phyloP scores from a whole-genome alignment of 2,797 vertebrate genomes.

The Bovichtus diacanthus region DNA sequence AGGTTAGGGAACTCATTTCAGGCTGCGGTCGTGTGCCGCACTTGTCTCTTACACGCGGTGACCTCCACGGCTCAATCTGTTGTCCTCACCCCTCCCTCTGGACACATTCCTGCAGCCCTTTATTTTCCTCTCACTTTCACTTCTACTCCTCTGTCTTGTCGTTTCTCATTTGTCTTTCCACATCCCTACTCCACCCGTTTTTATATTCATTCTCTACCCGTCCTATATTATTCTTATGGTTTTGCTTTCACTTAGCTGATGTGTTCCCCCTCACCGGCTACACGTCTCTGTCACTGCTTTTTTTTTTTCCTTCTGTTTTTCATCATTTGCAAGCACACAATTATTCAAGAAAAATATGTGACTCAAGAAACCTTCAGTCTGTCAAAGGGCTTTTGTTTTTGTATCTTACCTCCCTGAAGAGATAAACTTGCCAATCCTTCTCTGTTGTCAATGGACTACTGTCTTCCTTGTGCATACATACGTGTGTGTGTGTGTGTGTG shows the following conservation, averaged over 20 bases:
- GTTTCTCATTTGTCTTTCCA: slow-evolving; percentile 5
- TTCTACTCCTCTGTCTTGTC: no score
- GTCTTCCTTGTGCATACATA: neutral
- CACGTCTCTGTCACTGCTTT: neutral
- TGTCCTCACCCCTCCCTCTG: slow-evolving; percentile 8
- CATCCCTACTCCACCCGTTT: neutral
- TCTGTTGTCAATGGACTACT: slow-evolving; percentile 39
- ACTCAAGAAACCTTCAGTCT: slow-evolving; percentile 22
- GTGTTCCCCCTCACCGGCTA: neutral
- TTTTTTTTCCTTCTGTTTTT: neutral
- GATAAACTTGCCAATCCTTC: slow-evolving; percentile 31
- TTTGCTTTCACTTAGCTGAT: neutral
- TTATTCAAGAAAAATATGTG: slow-evolving; percentile 10
- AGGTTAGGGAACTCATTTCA: slow-evolving; percentile 51
- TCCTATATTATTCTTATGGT: neutral
- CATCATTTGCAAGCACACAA: neutral
- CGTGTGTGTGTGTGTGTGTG: neutral
- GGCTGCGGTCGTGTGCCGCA: neutral
- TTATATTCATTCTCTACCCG: neutral
- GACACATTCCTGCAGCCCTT: slow-evolving; percentile 39
- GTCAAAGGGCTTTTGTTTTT: slow-evolving; percentile 53
- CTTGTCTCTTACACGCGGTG: slow-evolving; percentile 23
- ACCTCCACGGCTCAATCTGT: slow-evolving; percentile 11
- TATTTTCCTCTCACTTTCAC: slow-evolving; percentile 9
- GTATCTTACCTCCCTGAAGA: slow-evolving; percentile 32